Conservation (phyloP, 2,888 invertebrate species). For the Strigamia transsilvanica region DNA sequence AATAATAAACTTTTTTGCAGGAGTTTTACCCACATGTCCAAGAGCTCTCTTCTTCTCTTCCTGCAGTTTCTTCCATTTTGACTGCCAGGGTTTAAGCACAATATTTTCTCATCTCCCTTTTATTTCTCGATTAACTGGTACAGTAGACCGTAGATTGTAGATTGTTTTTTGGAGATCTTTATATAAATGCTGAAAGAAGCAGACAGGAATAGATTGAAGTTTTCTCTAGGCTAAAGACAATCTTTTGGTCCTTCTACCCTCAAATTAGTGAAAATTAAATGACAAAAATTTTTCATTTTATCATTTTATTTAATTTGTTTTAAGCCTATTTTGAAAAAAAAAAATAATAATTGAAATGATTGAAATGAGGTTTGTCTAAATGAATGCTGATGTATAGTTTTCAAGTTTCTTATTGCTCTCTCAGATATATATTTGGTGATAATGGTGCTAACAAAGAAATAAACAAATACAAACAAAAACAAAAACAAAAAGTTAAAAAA, state of each 20-base stretch:
- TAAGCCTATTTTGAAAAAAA: not conserved
- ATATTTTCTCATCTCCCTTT: constrained; percentile 1
- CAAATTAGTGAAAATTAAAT: not conserved
- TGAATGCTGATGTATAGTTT: constrained; percentile 47
- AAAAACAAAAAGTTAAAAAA: constrained; percentile 9
- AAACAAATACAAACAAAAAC: not conserved
- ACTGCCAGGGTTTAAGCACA: constrained; percentile 47
- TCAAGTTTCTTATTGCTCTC: constrained; percentile 50
- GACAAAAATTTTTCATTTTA: not conserved
- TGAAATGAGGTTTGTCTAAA: constrained; percentile 13
- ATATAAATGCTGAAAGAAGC: constrained; percentile 32
- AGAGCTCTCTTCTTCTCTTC: constrained; percentile 47
- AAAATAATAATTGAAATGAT: no score
- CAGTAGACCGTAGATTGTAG: constrained; percentile 22
- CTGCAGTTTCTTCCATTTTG: constrained; percentile 46
- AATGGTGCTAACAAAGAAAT: constrained; percentile 51
- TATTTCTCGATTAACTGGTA: constrained; percentile 1
- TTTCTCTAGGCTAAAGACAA: constrained; percentile 46
- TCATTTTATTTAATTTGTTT: not conserved
- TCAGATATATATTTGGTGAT: constrained; percentile 53
- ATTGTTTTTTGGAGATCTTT: constrained; percentile 41
- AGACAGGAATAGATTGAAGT: constrained; percentile 47
- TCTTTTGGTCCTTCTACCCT: constrained; percentile 29
- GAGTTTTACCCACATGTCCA: constrained; percentile 32
- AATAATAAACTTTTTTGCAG: not conserved